Evolutionary conservation across 64 coral and sea anemone species (phyloP), one percentile per base, ranked within the genome.

Genomic region (Hydrozoanthus tunicans): DNA sequence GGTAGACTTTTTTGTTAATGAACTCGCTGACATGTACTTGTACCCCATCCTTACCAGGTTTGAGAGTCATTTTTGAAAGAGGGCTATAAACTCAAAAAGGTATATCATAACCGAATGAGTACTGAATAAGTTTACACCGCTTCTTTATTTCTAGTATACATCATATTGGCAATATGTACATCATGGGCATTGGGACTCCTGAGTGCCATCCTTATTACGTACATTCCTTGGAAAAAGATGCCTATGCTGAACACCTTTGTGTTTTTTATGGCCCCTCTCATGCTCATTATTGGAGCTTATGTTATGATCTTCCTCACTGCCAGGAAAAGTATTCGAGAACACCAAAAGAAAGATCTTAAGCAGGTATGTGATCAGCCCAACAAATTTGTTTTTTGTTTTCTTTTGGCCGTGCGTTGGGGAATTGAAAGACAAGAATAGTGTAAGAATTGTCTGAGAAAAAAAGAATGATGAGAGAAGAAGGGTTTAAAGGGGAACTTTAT

Each of bases 211-310:
- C 62, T 97, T 9, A 91, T 75, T 56, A 24, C 9, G 32, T 84
- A 64, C 56, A 54, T 52, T 6, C 24, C 51, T n/a, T 89, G 68
- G 90, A 71, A 79, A 65, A 86, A 94, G 61, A 67, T 27, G n/a
- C 8, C 90, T 0, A 70, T 90, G 53, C 56, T 94, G 4, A 89
- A 88, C 55, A 92, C 95, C 0, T 78, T 90, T 14, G 84, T 58
- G 24, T 97, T 97, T 71, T 97, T 97, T 54, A 17, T 97, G 13
- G 71, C 85, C 13, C 95, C 95, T 26, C 53, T 89, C 60, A 14
- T 80, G 12, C 6, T 97, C 14, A 97, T 97, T 43, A 23, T 97
- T 15, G 64, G 77, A 60, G 92, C 95, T 52, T 97, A 97, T 56
- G 72, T 89, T 24, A 51, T 61, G 53, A 97, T 97, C 69, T 97